These are phyloP conservation scores for Poeciliopsis occidentalis DNA, from an alignment of 2,113 vertebrate genomes.

Conservation along the genomic window DNA sequence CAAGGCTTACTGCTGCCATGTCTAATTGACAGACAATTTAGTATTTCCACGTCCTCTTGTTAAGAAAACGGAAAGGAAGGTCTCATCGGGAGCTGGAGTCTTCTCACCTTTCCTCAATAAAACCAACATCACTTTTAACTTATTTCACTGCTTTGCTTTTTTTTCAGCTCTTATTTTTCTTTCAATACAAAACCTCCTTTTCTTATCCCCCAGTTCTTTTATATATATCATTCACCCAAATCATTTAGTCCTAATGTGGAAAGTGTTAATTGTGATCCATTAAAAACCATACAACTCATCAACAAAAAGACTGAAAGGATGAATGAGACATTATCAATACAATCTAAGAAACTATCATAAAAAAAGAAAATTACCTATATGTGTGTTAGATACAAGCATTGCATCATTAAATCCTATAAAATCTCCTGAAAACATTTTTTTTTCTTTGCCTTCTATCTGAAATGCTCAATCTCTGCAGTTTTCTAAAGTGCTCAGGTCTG, in stretches of 20 bases:
- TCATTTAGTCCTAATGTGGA: neutral
- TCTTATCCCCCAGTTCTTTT: no score
- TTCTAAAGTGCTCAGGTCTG: neutral
- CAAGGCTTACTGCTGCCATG: constrained; percentile 74
- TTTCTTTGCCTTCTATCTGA: neutral
- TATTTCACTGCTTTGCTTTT: no score
- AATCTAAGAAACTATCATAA: neutral
- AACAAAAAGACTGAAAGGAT: constrained; percentile 2
- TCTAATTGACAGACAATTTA: constrained; percentile 79
- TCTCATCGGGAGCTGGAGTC: no score
- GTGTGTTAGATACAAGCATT: neutral
- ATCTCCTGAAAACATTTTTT: neutral
- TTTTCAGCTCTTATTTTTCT: no score
- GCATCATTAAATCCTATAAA: neutral
- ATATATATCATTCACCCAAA: no score
- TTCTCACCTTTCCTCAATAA: no score
- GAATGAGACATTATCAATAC: neutral
- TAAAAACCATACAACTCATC: constrained; percentile 10
- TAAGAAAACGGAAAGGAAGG: constrained; percentile 39
- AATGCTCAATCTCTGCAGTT: neutral
- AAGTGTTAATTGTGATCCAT: neutral
- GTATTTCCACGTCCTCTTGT: constrained; percentile 72
- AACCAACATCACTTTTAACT: no score
- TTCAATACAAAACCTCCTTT: no score
- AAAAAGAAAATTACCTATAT: neutral